Conservation (phyloP, 2,113 vertebrate genomes). For the Aspidoscelis tigris region DNA sequence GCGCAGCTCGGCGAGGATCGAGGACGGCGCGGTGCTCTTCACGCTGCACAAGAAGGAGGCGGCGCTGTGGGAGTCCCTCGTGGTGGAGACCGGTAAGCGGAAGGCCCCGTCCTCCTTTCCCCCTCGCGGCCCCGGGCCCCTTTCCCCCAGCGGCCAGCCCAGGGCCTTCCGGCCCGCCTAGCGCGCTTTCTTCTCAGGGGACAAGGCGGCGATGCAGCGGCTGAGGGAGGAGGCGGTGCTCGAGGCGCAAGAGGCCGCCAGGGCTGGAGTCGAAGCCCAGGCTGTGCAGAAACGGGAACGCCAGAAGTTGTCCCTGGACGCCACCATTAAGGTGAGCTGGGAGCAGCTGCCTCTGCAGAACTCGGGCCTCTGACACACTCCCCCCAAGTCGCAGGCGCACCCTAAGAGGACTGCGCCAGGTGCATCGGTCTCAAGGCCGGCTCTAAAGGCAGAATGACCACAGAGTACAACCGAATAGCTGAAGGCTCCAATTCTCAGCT, state of each 20-base stretch:
- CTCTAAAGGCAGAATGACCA: too few relatives aligned
- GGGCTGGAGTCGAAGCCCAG: conserved; percentile 74
- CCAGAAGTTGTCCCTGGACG: conserved; percentile 84
- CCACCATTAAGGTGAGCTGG: conserved; percentile 86
- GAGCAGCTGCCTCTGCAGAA: neutral
- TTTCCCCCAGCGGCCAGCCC: too few relatives aligned
- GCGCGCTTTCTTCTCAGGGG: conserved; percentile 68
- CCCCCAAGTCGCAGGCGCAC: neutral
- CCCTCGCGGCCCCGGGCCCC: too few relatives aligned
- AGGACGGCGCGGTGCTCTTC: conserved; percentile 81
- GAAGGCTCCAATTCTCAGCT: too few relatives aligned
- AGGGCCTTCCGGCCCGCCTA: too few relatives aligned
- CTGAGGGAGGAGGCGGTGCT: conserved; percentile 83
- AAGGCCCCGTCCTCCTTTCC: neutral
- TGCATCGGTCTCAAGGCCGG: neutral
- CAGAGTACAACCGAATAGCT: too few relatives aligned
- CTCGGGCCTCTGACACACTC: neutral
- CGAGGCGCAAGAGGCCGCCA: conserved; percentile 82
- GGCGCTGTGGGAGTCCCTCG: conserved; percentile 83
- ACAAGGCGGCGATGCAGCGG: conserved; percentile 79
- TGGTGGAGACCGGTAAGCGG: conserved; percentile 73
- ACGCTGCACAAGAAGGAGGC: conserved; percentile 84
- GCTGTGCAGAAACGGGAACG: conserved; percentile 77
- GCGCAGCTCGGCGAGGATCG: conserved; percentile 85
- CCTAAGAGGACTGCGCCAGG: neutral